phyloP scores from a whole-genome alignment of 2,888 invertebrate species.

The Hyposoter dolosus region DNA sequence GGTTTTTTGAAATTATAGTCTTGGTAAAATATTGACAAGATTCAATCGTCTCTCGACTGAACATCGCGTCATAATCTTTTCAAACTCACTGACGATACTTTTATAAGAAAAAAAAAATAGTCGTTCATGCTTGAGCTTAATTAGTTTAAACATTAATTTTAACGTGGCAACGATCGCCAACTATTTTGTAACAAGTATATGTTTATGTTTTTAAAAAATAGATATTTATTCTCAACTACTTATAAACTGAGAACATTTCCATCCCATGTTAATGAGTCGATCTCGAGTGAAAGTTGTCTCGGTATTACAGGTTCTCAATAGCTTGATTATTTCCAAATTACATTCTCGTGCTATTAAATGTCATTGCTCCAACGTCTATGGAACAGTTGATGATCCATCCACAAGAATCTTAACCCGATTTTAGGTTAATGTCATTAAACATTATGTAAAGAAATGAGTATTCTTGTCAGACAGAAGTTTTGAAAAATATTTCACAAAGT shows the following conservation, averaged over 20 bases:
- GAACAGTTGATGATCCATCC: neutral
- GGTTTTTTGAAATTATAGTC: no score
- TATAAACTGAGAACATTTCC: neutral
- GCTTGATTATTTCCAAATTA: conserved; percentile 35
- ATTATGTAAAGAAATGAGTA: no score
- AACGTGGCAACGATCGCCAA: neutral
- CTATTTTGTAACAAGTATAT: neutral
- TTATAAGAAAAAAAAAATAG: neutral
- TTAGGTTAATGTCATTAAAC: conserved; percentile 1
- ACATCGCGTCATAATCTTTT: neutral
- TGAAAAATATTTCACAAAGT: neutral
- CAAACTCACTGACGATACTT: neutral
- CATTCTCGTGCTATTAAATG: conserved; percentile 17
- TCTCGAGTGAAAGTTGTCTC: conserved; percentile 40
- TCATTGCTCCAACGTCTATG: conserved; percentile 8
- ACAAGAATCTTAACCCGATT: neutral
- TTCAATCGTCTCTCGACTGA: neutral
- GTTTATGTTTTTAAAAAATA: neutral
- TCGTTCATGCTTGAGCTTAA: neutral
- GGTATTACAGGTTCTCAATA: conserved; percentile 33
- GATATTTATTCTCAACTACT: neutral
- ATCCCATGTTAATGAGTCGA: conserved; percentile 10
- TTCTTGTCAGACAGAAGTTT: neutral
- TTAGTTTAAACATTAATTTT: neutral
- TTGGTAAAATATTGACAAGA: neutral